These are phyloP conservation scores for Spialia ferax DNA, from an alignment of 2,888 invertebrate species.

Conservation along the genomic window DNA sequence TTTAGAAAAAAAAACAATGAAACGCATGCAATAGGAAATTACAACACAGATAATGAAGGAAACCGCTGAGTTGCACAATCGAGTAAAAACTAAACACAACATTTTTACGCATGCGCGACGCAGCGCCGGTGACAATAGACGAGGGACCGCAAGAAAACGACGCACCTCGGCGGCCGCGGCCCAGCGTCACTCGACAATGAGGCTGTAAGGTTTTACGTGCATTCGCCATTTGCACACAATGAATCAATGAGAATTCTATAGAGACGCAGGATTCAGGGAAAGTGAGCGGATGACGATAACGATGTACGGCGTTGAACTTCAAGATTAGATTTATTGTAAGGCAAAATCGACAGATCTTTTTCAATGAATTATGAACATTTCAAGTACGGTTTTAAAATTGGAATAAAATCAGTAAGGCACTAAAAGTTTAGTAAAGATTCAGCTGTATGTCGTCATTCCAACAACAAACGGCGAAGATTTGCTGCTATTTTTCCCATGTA, in stretches of 20 bases:
- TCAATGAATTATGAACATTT: not conserved
- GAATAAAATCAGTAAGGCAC: too few species aligned
- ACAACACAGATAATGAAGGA: conserved; percentile 37
- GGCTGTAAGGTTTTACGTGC: conserved; percentile 53
- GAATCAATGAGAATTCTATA: conserved; percentile 30
- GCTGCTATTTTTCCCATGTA: too few species aligned
- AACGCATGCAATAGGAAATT: conserved; percentile 32
- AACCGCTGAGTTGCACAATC: conserved; percentile 38
- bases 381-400: too few species aligned
- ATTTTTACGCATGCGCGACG: conserved; percentile 36
- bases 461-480: too few species aligned
- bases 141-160: conserved; percentile 22
- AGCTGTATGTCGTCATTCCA: too few species aligned
- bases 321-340: not conserved
- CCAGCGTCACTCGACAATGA: conserved; percentile 52
- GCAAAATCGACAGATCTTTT: not conserved
- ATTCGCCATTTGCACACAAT: conserved; percentile 48
- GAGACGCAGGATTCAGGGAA: conserved; percentile 37
- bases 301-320: not conserved
- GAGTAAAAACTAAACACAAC: conserved; percentile 31
- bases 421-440: too few species aligned
- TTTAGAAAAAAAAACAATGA: conserved; percentile 27
- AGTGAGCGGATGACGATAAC: conserved; percentile 14
- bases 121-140: conserved; percentile 29
- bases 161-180: conserved; percentile 2